Conservation (phyloP, 2,113 vertebrate species). For the Oncorhynchus keta region DNA sequence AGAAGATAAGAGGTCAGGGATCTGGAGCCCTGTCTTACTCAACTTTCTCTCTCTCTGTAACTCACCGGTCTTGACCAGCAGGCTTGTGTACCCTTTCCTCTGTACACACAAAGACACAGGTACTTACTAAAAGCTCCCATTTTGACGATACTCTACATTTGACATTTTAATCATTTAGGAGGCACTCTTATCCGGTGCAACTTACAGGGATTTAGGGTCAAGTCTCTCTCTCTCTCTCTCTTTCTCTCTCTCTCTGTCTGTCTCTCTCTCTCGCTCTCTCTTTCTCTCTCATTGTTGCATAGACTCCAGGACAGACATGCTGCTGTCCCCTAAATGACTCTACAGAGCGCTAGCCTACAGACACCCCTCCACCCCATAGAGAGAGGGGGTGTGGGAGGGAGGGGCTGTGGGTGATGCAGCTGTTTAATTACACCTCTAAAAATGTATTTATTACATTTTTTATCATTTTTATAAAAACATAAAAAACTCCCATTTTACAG, state of each 20-base stretch:
- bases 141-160: too few species aligned
- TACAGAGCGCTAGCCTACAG: conserved; percentile 32
- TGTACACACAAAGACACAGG: background rate
- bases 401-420: conserved; percentile 17
- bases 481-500: too few species aligned
- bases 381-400: conserved; percentile 28
- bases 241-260: too few species aligned
- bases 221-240: background rate
- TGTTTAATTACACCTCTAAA: conserved; percentile 31
- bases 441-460: background rate
- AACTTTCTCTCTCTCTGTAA: background rate
- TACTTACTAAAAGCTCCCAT: conserved; percentile 3
- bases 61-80: background rate
- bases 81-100: background rate
- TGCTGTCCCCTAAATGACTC: conserved; percentile 52
- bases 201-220: too few species aligned
- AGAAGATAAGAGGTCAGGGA: background rate
- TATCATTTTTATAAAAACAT: too few species aligned
- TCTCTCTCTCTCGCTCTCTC: too few species aligned
- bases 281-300: too few species aligned
- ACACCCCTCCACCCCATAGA: conserved; percentile 12
- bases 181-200: too few species aligned
- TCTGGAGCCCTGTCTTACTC: background rate
- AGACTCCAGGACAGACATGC: conserved; percentile 15
- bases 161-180: too few species aligned